These are phyloP conservation scores for Scaptomyza cyrtandrae DNA, from an alignment of 2,888 invertebrate genomes.

Conservation along the genomic window DNA sequence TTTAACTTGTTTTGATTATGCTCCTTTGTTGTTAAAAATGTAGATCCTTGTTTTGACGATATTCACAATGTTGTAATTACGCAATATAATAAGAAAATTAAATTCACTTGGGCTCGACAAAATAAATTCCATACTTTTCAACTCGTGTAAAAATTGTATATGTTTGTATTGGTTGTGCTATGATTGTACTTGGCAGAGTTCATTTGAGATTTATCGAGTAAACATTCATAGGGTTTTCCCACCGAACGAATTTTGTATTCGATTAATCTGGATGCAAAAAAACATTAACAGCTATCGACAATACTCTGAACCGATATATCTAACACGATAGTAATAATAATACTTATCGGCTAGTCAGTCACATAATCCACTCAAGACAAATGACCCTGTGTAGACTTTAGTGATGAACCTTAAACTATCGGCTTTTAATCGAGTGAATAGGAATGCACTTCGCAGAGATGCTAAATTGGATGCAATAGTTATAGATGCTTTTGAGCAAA, in stretches of 20 bases:
- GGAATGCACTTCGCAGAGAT: not conserved
- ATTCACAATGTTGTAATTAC: conserved; percentile 40
- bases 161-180: conserved; percentile 41
- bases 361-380: not conserved
- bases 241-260: conserved; percentile 3
- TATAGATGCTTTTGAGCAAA: too few species aligned
- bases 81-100: conserved; percentile 37
- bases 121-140: conserved; percentile 74
- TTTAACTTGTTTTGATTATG: conserved; percentile 17
- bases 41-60: conserved; percentile 28
- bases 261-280: not conserved
- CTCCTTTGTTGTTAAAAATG: conserved; percentile 17
- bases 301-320: not conserved
- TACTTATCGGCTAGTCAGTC: not conserved
- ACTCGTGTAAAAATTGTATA: conserved; percentile 59
- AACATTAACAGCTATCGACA: not conserved
- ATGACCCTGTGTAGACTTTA: not conserved
- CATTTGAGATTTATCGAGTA: conserved; percentile 29
- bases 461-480: not conserved
- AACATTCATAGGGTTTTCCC: not conserved
- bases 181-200: conserved; percentile 32
- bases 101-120: conserved; percentile 62
- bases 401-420: not conserved
- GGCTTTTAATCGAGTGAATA: not conserved
- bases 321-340: too few species aligned